Evolutionary conservation across 2,797 vertebrate species (phyloP), one percentile per base, ranked within the genome.

Genomic region (Pangasius krempfi): DNA sequence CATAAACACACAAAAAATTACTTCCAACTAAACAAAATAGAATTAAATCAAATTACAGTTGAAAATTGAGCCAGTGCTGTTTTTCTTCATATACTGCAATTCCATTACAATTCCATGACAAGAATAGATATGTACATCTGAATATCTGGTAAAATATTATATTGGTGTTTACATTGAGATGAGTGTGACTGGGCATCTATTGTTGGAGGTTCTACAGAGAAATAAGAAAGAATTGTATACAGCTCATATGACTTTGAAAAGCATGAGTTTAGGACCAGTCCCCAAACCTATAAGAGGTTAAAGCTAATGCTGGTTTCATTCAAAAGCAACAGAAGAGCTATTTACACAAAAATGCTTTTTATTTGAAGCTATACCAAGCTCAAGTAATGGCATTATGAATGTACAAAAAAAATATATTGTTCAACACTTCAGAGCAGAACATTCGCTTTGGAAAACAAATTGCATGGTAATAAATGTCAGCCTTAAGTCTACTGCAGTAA

Each of bases 281-380:
- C 90, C 92, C 88, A 54, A 90, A 92, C 91, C 92, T 78, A 90
- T 91, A 92, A 91, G 86, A 94, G 88, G 89, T 90, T 88, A 92
- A 92, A 93, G 86, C 81, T 92, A n/a, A 78, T 78, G 27, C 78
- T 56, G 88, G 90, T 93, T 95, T 93, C 85, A 93, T 91, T 92
- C 91, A 89, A 90, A 87, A 84, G 87, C 91, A 92, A 89, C 90
- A 8, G 88, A 91, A 70, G 87, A 52, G 16, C 86, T 93, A 92
- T 94, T 93, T 93, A 93, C 91, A 94, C 94, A 37, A 37, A 95
- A 96, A 88, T 93, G 89, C 88, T 92, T 91, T 94, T 93, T 93
- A 92, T 93, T 93, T 93, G 76, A 91, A 94, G 90, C 92, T 91
- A 90, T 91, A 75, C 73, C 88, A 94, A 93, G 88, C 92, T 91